Evolutionary conservation across 1,140 invertebrate species (phyloP).

Genomic region (Colletes latitarsis): DNA sequence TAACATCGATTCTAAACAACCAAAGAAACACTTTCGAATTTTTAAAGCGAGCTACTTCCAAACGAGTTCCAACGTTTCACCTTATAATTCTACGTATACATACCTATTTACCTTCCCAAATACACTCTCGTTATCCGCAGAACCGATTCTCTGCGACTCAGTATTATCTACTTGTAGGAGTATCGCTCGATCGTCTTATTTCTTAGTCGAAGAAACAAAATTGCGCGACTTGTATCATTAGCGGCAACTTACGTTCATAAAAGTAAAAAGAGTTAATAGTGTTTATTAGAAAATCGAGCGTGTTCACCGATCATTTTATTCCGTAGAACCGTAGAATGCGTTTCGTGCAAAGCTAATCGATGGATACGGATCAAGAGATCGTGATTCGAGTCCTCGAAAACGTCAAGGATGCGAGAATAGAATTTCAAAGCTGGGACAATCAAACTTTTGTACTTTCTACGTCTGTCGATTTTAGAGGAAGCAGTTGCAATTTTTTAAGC

Average conservation of each 20-base stretch:
- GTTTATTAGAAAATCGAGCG: neutral
- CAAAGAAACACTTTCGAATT: too few relatives aligned
- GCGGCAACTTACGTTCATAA: neutral
- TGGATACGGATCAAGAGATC: neutral
- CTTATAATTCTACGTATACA: neutral
- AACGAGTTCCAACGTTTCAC: neutral
- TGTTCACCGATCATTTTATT: neutral
- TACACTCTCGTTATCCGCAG: too few relatives aligned
- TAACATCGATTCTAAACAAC: neutral
- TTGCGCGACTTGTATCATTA: slow-evolving; percentile 13
- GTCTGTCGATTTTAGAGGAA: neutral
- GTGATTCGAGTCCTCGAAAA: neutral
- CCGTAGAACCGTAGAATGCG: neutral
- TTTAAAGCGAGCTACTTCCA: neutral
- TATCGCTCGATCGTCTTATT: slow-evolving; percentile 15
- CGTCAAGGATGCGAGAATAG: slow-evolving; percentile 3
- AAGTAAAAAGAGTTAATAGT: too few relatives aligned
- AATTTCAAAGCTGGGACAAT: slow-evolving; percentile 33
- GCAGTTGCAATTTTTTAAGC: neutral
- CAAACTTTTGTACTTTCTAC: slow-evolving; percentile 7
- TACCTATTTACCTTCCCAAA: neutral
- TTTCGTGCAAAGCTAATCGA: neutral
- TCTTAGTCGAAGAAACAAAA: slow-evolving; percentile 1
- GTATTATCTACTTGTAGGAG: slow-evolving; percentile 52
- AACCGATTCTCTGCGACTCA: slow-evolving; percentile 11